Conservation (phyloP, 2,888 invertebrate species). For the Actias luna region DNA sequence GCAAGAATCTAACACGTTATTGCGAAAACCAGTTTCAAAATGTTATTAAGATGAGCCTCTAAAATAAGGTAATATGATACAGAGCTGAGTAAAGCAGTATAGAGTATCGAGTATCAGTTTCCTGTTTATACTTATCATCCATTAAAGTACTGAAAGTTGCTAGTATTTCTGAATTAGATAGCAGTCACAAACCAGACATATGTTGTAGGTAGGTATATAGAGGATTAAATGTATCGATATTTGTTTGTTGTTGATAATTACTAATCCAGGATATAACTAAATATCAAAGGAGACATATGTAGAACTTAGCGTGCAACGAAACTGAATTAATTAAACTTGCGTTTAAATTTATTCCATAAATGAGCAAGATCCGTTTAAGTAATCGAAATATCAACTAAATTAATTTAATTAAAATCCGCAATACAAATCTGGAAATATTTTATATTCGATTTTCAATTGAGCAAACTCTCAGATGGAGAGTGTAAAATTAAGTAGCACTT, state of each 20-base stretch:
- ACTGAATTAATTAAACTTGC: not conserved
- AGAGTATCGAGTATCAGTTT: not conserved
- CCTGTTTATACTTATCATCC: not conserved
- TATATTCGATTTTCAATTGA: constrained; percentile 8
- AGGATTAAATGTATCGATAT: too few species aligned
- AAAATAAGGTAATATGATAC: not conserved
- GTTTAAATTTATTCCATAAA: not conserved
- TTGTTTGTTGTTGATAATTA: too few species aligned
- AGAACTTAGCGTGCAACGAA: not conserved
- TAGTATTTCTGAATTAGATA: not conserved
- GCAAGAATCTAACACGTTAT: not conserved
- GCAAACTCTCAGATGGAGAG: not conserved
- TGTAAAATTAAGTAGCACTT: too few species aligned
- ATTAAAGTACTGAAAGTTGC: not conserved
- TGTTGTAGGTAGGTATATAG: too few species aligned
- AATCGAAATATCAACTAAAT: not conserved
- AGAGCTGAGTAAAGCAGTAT: not conserved
- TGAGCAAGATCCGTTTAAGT: not conserved
- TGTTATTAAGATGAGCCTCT: not conserved
- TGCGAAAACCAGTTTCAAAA: not conserved
- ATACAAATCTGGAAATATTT: constrained; percentile 11
- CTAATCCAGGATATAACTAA: too few species aligned
- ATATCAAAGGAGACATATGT: not conserved
- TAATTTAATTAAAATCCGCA: constrained; percentile 8
- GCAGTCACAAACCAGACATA: not conserved